Evolutionary conservation across 2,888 invertebrate genomes (phyloP).

Genomic region (Thymelicus acteon): DNA sequence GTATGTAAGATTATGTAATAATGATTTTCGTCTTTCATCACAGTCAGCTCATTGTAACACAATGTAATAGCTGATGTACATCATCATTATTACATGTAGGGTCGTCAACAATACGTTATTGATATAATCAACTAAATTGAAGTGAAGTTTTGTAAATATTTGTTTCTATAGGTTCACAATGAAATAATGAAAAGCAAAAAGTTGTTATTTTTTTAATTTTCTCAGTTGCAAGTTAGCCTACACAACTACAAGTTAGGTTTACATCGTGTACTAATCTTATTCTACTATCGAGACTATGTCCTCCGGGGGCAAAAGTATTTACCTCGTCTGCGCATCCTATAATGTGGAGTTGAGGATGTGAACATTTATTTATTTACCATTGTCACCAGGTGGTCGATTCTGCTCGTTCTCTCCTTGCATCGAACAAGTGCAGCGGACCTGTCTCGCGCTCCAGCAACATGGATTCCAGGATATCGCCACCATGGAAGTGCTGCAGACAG

Average conservation of each 20-base stretch:
- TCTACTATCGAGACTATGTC: no score
- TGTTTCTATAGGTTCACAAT: not conserved
- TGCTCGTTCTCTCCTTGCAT: constrained; percentile 99
- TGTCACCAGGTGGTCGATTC: constrained; percentile 91
- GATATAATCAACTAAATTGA: not conserved
- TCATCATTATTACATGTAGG: constrained; percentile 12
- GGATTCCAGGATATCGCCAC: constrained; percentile 95
- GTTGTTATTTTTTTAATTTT: no score
- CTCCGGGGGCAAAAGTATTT: no score
- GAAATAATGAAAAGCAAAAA: no score
- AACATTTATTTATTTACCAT: no score
- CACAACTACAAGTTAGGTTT: no score
- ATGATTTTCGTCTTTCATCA: constrained; percentile 27
- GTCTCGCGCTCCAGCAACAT: constrained; percentile 87
- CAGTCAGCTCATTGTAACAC: constrained; percentile 24
- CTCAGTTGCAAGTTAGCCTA: no score
- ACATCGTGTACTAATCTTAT: no score
- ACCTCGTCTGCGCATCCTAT: no score
- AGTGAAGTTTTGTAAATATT: not conserved
- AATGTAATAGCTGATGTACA: constrained; percentile 24
- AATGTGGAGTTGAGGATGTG: no score
- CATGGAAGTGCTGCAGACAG: constrained; percentile 93
- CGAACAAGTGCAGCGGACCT: constrained; percentile 98
- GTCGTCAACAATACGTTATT: constrained; percentile 15
- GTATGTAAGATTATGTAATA: constrained; percentile 21